phyloP scores from a whole-genome alignment of 30 jellyfish, hydroid and myxozoan genomes.

The Turritopsis rubra region DNA sequence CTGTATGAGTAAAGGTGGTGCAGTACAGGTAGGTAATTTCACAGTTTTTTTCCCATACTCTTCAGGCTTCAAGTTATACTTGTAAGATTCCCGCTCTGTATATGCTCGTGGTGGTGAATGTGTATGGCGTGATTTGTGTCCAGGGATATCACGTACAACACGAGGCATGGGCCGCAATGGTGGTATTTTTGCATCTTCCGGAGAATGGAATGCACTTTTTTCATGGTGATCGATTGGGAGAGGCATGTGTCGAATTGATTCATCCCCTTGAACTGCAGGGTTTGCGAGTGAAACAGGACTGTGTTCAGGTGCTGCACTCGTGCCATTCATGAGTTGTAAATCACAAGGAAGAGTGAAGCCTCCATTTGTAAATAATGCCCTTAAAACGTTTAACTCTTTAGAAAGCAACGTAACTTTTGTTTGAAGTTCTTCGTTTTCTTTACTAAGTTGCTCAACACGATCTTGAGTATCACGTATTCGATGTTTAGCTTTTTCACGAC shows the following conservation, averaged over 20 bases:
- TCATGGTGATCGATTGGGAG: conserved; percentile 4
- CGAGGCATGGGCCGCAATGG: conserved; percentile 31
- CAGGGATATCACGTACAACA: background rate
- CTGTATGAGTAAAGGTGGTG: conserved; percentile 15
- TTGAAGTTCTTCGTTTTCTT: conserved; percentile 81
- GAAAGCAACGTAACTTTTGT: conserved; percentile 73
- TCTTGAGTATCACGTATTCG: conserved; percentile 81
- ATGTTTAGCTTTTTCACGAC: conserved; percentile 87
- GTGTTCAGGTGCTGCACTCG: background rate
- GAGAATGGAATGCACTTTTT: conserved; percentile 9
- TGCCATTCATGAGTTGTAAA: conserved; percentile 51
- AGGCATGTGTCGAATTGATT: conserved; percentile 5
- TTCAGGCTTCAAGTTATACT: background rate
- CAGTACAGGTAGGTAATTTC: background rate
- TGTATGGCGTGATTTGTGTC: conserved; percentile 1
- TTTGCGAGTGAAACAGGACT: background rate
- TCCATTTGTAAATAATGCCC: conserved; percentile 93
- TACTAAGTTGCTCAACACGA: conserved; percentile 87
- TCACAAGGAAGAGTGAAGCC: conserved; percentile 94
- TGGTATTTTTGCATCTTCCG: conserved; percentile 16
- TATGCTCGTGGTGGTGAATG: conserved; percentile 2
- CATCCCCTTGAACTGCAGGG: background rate
- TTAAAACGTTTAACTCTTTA: conserved; percentile 75
- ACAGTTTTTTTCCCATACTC: conserved; percentile 19
- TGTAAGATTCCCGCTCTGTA: background rate